A percentile compares a stretch with the other conserved stretches of the same genome.
Evolutionary conservation across 2,113 vertebrate species (phyloP).

Genomic region (Felis chaus): DNA sequence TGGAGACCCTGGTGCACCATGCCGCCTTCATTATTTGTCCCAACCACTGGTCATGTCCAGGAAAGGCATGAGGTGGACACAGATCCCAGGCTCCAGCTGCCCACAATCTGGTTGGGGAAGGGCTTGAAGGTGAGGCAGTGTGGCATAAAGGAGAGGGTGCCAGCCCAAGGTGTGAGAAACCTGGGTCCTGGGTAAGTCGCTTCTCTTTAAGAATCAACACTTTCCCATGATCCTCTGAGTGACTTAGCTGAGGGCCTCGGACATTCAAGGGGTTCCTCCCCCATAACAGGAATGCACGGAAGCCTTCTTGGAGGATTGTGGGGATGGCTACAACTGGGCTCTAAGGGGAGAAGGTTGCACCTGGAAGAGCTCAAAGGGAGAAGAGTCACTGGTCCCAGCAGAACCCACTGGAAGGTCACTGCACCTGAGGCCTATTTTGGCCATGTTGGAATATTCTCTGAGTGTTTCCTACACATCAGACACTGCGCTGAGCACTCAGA

Average conservation of each 20-base stretch:
- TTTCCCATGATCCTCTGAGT: neutral
- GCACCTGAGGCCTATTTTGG: neutral
- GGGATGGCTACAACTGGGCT: neutral
- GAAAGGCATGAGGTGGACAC: neutral
- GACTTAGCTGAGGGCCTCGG: neutral
- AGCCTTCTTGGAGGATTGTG: neutral
- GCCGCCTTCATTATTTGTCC: neutral
- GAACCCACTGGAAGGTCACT: neutral
- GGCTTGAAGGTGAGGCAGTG: neutral
- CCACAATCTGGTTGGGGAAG: neutral
- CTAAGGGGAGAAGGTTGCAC: neutral
- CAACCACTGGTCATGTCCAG: neutral
- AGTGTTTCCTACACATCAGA: neutral
- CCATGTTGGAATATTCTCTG: neutral
- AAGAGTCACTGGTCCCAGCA: neutral
- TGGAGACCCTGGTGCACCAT: neutral
- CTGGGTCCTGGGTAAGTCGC: neutral
- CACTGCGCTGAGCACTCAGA: neutral
- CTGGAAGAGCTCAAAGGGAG: neutral
- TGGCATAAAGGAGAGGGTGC: neutral
- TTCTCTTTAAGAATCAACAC: neutral
- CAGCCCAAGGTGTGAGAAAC: neutral
- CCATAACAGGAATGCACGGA: neutral
- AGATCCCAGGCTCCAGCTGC: neutral
- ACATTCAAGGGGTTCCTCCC: neutral